Evolutionary conservation across 2,113 vertebrate genomes (phyloP).

Genomic region (Limnothrissa miodon): DNA sequence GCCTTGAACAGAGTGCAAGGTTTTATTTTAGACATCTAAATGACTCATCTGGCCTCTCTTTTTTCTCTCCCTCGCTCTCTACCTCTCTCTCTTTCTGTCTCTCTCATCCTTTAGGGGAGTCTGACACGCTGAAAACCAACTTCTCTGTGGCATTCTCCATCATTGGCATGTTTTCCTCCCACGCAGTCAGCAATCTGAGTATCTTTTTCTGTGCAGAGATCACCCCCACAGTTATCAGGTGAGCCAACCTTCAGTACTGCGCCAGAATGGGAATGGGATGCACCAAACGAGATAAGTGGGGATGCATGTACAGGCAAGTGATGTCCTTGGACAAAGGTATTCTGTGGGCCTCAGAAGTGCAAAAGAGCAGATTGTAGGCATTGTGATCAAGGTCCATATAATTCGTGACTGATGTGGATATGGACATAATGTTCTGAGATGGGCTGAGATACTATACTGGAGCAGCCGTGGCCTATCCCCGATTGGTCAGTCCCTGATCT

Average conservation of each 20-base stretch:
- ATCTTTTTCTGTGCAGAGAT: conserved; percentile 98
- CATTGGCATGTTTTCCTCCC: conserved; percentile 97
- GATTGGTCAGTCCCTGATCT: too few relatives aligned
- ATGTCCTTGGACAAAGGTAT: neutral
- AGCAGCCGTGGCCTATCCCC: too few relatives aligned
- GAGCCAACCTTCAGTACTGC: conserved; percentile 37
- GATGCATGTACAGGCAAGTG: neutral
- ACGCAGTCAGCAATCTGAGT: conserved; percentile 92
- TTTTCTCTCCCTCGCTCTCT: conserved; percentile 35
- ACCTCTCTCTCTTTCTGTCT: conserved; percentile 25
- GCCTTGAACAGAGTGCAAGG: neutral
- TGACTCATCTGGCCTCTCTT: neutral
- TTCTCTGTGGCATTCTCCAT: conserved; percentile 92
- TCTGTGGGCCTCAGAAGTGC: neutral
- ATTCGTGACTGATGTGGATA: neutral
- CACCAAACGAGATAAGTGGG: neutral
- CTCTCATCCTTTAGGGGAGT: conserved; percentile 70
- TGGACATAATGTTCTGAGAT: neutral
- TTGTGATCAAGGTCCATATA: neutral
- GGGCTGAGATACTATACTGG: neutral
- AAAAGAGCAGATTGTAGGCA: neutral
- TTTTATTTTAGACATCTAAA: neutral
- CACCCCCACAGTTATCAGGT: conserved; percentile 97
- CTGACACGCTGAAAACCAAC: conserved; percentile 84
- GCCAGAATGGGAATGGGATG: neutral